A percentile compares a stretch with the other conserved stretches of the same genome.
Evolutionary conservation across 2,888 invertebrate species (phyloP).

Genomic region (Polymixis lichenea): DNA sequence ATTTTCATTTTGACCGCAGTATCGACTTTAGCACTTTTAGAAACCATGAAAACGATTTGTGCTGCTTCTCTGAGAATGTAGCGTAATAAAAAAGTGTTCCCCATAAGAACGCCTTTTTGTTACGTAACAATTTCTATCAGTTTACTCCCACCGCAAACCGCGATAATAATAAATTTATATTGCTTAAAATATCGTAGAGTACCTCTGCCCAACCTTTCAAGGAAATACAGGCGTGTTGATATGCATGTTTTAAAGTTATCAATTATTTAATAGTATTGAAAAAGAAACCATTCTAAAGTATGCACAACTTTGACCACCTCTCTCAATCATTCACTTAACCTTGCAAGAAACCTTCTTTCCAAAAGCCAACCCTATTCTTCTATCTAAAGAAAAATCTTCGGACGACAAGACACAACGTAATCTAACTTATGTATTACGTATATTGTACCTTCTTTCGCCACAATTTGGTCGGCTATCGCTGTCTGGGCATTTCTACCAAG

Average conservation of each 20-base stretch:
- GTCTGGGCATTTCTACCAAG: slow-evolving; percentile 80
- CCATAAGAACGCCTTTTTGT: too few relatives aligned
- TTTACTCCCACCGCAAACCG: too few relatives aligned
- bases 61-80: too few relatives aligned
- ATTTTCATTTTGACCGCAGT: too few relatives aligned
- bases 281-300: slow-evolving; percentile 4
- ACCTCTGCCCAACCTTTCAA: neutral
- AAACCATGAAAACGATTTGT: too few relatives aligned
- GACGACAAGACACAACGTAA: slow-evolving; percentile 74
- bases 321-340: slow-evolving; percentile 45
- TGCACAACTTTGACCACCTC: slow-evolving; percentile 12
- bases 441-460: slow-evolving; percentile 79
- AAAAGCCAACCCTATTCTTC: slow-evolving; percentile 49
- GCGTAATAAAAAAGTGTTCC: too few relatives aligned
- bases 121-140: too few relatives aligned
- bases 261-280: neutral
- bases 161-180: too few relatives aligned
- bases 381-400: slow-evolving; percentile 68
- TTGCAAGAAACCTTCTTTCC: slow-evolving; percentile 27
- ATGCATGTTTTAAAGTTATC: too few relatives aligned
- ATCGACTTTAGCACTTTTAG: too few relatives aligned
- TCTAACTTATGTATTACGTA: slow-evolving; percentile 79
- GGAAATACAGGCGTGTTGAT: neutral
- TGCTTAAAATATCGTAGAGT: neutral
- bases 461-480: slow-evolving; percentile 84